Evolutionary conservation across 53 echinoderm and acorn worm genomes (phyloP).

Genomic region (Crossaster papposus): DNA sequence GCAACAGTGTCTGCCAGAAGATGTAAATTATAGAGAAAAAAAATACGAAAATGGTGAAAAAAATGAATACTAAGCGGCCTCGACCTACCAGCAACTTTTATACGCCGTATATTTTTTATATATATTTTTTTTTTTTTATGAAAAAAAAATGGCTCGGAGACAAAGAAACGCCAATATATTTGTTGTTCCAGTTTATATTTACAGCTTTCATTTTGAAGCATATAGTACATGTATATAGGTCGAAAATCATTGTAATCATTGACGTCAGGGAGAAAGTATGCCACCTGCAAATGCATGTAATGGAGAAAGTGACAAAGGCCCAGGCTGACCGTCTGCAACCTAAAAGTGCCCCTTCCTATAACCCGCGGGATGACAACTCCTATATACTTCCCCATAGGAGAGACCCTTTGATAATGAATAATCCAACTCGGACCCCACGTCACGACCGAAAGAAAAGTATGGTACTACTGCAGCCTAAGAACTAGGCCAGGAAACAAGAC

Average conservation of each 20-base stretch:
- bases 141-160: not conserved
- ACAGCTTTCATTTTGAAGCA: no score
- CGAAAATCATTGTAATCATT: not conserved
- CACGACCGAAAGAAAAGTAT: not conserved
- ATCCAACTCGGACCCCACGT: no score
- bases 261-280: not conserved
- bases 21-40: not conserved
- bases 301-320: not conserved
- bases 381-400: no score
- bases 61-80: not conserved
- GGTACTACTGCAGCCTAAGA: not conserved
- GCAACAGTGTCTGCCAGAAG: not conserved
- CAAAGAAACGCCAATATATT: not conserved
- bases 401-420: no score
- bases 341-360: no score
- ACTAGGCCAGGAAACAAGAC: not conserved
- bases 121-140: not conserved
- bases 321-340: not conserved
- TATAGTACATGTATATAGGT: not conserved
- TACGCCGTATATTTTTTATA: not conserved
- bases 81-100: slow-evolving; percentile 1
- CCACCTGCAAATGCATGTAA: not conserved
- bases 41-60: not conserved
- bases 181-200: no score
- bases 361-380: no score